Conservation (phyloP, 2,797 vertebrate genomes). For the Philypnodon macrostomus region DNA sequence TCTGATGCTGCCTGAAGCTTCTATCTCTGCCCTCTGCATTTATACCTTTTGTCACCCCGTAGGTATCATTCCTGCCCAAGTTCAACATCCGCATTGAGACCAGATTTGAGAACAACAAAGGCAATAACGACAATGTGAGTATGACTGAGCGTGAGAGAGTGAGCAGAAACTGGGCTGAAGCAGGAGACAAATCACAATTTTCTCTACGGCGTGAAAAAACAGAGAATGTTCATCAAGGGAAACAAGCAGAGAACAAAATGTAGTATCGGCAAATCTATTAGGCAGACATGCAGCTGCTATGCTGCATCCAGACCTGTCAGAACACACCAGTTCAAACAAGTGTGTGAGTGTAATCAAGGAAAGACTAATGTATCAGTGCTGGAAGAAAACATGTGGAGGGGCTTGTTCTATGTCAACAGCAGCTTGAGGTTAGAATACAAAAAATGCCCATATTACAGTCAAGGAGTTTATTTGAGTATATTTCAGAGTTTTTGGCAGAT, state of each 20-base stretch:
- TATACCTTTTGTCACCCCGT: constrained; percentile 29
- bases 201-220: constrained; percentile 49
- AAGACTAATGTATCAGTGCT: constrained; percentile 12
- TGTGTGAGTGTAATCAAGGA: constrained; percentile 20
- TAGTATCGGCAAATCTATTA: constrained; percentile 60
- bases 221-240: constrained; percentile 53
- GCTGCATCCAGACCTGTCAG: constrained; percentile 30
- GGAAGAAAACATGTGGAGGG: constrained; percentile 3
- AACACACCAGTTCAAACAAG: constrained; percentile 23
- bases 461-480: too few relatives aligned
- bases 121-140: constrained; percentile 80
- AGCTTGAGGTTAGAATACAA: constrained; percentile 14
- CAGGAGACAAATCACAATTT: constrained; percentile 47
- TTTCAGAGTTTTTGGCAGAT: too few relatives aligned
- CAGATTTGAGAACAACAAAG: constrained; percentile 82
- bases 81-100: constrained; percentile 83
- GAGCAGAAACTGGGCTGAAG: constrained; percentile 29
- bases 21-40: constrained; percentile 29
- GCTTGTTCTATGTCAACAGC: constrained; percentile 30
- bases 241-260: constrained; percentile 57
- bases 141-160: constrained; percentile 39
- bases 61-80: constrained; percentile 82
- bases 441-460: too few relatives aligned
- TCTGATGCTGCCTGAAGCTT: constrained; percentile 26
- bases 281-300: constrained; percentile 47